Conservation (phyloP, 2,888 invertebrate species). For the Calameuta pallipes region DNA sequence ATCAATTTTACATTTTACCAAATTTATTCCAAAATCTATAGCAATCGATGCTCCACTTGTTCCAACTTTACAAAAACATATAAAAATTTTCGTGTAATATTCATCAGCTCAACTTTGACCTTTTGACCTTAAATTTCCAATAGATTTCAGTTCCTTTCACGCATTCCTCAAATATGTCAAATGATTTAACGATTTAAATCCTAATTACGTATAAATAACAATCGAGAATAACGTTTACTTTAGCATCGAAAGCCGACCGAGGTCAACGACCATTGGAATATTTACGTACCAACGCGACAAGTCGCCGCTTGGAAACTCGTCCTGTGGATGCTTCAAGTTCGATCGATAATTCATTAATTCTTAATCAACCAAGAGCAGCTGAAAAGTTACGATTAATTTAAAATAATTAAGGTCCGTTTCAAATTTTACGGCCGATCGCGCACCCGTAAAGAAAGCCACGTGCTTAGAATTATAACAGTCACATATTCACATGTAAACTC, state of each 20-base stretch:
- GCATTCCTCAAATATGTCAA: not conserved
- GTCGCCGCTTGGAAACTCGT: slow-evolving; percentile 39
- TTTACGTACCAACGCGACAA: slow-evolving; percentile 55
- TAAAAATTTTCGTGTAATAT: not conserved
- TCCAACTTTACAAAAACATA: not conserved
- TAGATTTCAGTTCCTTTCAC: too few species aligned
- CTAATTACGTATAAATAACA: slow-evolving; percentile 7
- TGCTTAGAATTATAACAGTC: not conserved
- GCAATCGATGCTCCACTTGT: not conserved
- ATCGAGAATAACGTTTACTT: slow-evolving; percentile 40
- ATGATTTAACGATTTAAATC: not conserved
- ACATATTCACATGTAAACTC: not conserved
- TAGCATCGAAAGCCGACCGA: slow-evolving; percentile 55
- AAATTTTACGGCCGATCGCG: not conserved
- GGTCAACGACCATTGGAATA: slow-evolving; percentile 63
- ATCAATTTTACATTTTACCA: not conserved
- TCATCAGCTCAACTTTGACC: not conserved
- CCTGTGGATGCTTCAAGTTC: slow-evolving; percentile 25
- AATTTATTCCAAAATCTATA: not conserved
- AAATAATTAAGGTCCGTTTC: not conserved
- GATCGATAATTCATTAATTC: not conserved
- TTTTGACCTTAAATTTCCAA: not conserved
- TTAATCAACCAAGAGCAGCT: not conserved
- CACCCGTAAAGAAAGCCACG: not conserved
- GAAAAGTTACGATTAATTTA: not conserved